Base-by-base conservation (phyloP, 2,113 vertebrate genomes). In the Oryzias melastigma region DNA sequence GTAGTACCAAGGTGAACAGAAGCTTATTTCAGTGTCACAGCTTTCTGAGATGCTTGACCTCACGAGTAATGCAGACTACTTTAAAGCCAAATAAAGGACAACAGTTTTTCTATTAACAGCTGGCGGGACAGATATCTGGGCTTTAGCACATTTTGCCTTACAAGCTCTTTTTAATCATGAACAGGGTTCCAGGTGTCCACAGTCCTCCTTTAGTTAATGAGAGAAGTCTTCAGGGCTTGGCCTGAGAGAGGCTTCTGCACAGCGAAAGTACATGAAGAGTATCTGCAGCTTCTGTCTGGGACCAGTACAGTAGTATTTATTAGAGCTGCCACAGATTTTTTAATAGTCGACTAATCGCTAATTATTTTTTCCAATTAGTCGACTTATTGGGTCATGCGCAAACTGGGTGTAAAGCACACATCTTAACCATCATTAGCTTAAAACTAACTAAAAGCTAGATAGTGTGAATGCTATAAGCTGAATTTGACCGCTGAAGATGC, bases 241-340 rank as follows among this genome's bases (percentile, higher is more conserved):
- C 73, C 83, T 68, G 72, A 83, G 77, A 67, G 69, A 65, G 81
- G 68, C 69, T 80, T 78, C 73, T 84, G 27, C 71, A 76, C 68
- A 65, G 68, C 55, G 64, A 42, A 77, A 86, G 65, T 83, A 89
- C 86, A 88, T 89, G 88, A 83, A 66, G 68, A 65, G 72, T 60
- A 47, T 77, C 78, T 83, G 85, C 82, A 71, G 71, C 71, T 71
- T 35, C 35, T 12, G 8, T 8, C 10, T 35, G 10, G 8, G 3
- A 12, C 35, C 35, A 35, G 10, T 12, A 35, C 35, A 35, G 10
- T 35, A 27, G 25, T 27, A 27, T n/a, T n/a, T n/a, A n/a, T n/a
- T n/a, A n/a, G n/a, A n/a, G n/a, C n/a, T n/a, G n/a, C n/a, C n/a
- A n/a, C n/a, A n/a, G n/a, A n/a, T n/a, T n/a, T n/a, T n/a, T n/a